A percentile compares a stretch with the other conserved stretches of the same genome.
phyloP scores from a whole-genome alignment of 2,113 vertebrate species.

The Dendrocopos noguchii region DNA sequence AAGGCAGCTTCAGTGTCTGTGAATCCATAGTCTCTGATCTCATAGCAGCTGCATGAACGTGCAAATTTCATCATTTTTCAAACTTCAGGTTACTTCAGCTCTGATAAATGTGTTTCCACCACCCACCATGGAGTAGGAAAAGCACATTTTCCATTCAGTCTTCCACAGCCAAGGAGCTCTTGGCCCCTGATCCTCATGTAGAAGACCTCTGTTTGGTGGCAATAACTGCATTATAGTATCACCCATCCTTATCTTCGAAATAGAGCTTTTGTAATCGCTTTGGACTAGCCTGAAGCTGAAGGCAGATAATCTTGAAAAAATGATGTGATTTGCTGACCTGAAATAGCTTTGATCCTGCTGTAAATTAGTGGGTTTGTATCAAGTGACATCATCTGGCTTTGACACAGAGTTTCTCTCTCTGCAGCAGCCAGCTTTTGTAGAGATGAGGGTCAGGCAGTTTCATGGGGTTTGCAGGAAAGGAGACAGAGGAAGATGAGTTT shows the following conservation, averaged over 20 bases:
- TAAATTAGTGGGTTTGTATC: not conserved
- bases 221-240: not conserved
- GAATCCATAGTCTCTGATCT: not conserved
- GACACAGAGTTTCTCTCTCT: not conserved
- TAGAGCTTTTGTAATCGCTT: not conserved
- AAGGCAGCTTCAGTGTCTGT: not conserved
- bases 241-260: not conserved
- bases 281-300: not conserved
- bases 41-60: not conserved
- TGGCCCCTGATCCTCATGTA: not conserved
- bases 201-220: not conserved
- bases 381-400: not conserved
- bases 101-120: not conserved
- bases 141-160: not conserved
- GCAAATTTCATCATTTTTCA: constrained; percentile 15
- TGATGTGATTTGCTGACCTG: not conserved
- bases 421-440: not conserved
- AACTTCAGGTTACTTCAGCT: not conserved
- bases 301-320: not conserved
- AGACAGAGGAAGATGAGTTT: not conserved
- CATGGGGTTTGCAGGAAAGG: not conserved
- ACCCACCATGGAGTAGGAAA: not conserved
- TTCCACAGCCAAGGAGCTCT: not conserved
- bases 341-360: not conserved
- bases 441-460: not conserved